Evolutionary conservation across 1,140 invertebrate genomes (phyloP).

Genomic region (Pinna nobilis): DNA sequence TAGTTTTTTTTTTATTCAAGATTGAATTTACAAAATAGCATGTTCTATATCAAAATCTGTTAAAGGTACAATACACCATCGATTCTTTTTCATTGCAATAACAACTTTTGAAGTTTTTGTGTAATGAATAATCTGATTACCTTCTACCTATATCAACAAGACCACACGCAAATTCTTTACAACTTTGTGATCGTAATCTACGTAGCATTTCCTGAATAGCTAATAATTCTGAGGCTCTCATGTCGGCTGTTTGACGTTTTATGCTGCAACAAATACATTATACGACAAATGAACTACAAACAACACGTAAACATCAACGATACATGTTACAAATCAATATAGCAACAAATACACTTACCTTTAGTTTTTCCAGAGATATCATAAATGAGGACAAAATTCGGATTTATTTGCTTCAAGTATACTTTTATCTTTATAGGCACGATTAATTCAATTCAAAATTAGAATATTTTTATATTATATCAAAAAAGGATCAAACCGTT

Average conservation of each 20-base stretch:
- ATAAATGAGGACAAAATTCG: not conserved
- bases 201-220: constrained; percentile 7
- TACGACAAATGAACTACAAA: no score
- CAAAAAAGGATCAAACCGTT: no score
- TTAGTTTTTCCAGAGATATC: no score
- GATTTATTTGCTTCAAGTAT: no score
- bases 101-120: not conserved
- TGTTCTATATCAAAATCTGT: not conserved
- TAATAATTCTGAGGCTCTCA: constrained; percentile 18
- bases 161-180: constrained; percentile 7
- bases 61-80: not conserved
- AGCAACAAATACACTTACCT: no score
- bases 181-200: not conserved
- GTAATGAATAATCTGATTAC: not conserved
- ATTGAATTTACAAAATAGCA: not conserved
- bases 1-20: not conserved
- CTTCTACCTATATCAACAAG: constrained; percentile 8
- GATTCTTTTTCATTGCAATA: not conserved
- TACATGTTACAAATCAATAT: not conserved
- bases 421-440: no score
- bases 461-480: no score
- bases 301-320: not conserved
- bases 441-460: no score
- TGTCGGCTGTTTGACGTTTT: constrained; percentile 22
- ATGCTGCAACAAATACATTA: constrained; percentile 6